A percentile compares a stretch with the other conserved stretches of the same genome.
Evolutionary conservation across 2,797 vertebrate species (phyloP).

Genomic region (Myoxocephalus aenaeus): DNA sequence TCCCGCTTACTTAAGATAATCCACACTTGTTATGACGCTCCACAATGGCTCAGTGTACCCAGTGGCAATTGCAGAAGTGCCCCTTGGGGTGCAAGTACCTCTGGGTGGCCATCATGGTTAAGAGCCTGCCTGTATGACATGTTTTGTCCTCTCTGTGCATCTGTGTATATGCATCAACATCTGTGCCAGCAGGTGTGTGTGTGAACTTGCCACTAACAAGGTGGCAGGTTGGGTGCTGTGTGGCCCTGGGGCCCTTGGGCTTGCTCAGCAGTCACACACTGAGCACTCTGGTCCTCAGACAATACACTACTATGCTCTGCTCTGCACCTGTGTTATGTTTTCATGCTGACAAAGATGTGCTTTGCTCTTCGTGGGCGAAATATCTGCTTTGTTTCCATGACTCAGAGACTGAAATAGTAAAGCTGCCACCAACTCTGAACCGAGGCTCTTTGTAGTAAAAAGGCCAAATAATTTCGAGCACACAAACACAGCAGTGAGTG

Average conservation of each 20-base stretch:
- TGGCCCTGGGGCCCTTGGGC: slow-evolving; percentile 15
- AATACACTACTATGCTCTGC: slow-evolving; percentile 62
- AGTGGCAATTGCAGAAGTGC: background rate
- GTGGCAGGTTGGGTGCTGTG: slow-evolving; percentile 41
- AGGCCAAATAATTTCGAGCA: slow-evolving; percentile 46
- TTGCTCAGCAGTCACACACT: slow-evolving; percentile 14
- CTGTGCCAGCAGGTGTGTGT: slow-evolving; percentile 41
- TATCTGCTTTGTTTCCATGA: slow-evolving; percentile 72
- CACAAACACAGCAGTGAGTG: slow-evolving; percentile 54
- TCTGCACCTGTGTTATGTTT: slow-evolving; percentile 76
- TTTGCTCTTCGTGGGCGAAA: slow-evolving; percentile 52
- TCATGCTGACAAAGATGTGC: slow-evolving; percentile 68
- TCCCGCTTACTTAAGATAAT: background rate
- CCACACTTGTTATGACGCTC: background rate
- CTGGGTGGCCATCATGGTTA: background rate
- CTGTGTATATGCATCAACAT: slow-evolving; percentile 42
- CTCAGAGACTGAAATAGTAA: slow-evolving; percentile 71
- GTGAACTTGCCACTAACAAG: slow-evolving; percentile 40
- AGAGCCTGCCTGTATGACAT: background rate
- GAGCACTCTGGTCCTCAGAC: slow-evolving; percentile 42
- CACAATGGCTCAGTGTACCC: background rate
- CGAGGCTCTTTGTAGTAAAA: slow-evolving; percentile 58
- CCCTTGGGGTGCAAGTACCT: background rate
- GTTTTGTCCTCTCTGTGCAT: slow-evolving; percentile 13
- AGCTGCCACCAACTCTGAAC: slow-evolving; percentile 56